These are phyloP conservation scores for Patiria pectinifera DNA, from an alignment of 53 echinoderm and acorn worm species.

Conservation along the genomic window DNA sequence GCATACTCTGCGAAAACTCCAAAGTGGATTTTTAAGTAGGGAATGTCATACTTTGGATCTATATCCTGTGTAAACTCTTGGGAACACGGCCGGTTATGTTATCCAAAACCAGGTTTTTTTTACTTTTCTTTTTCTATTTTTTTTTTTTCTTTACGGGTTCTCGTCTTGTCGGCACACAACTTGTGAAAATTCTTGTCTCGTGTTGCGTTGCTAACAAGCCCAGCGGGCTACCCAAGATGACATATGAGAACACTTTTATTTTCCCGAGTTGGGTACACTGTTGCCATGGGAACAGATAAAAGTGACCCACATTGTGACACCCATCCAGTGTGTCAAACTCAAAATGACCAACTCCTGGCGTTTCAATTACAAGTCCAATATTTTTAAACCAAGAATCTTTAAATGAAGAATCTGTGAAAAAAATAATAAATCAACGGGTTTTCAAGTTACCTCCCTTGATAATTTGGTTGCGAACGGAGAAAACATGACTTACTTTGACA, in stretches of 20 bases:
- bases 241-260: conserved; percentile 11
- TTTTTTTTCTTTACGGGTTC: not conserved
- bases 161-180: not conserved
- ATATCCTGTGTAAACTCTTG: not conserved
- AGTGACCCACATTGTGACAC: conserved; percentile 12
- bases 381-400: not conserved
- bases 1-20: not conserved
- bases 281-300: conserved; percentile 21
- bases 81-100: not conserved
- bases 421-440: not conserved
- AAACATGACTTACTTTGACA: not conserved
- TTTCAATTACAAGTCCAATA: conserved; percentile 9
- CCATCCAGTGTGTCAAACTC: not conserved
- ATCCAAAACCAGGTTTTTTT: not conserved
- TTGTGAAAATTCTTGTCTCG: conserved; percentile 31
- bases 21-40: not conserved
- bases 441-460: not conserved
- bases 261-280: conserved; percentile 22
- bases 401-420: not conserved
- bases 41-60: not conserved
- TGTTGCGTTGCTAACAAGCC: conserved; percentile 30
- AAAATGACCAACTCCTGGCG: not conserved
- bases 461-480: not conserved
- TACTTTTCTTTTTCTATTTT: not conserved
- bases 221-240: conserved; percentile 16